Evolutionary conservation across 2,113 vertebrate species (phyloP).

Genomic region (Ammodytes dubius): DNA sequence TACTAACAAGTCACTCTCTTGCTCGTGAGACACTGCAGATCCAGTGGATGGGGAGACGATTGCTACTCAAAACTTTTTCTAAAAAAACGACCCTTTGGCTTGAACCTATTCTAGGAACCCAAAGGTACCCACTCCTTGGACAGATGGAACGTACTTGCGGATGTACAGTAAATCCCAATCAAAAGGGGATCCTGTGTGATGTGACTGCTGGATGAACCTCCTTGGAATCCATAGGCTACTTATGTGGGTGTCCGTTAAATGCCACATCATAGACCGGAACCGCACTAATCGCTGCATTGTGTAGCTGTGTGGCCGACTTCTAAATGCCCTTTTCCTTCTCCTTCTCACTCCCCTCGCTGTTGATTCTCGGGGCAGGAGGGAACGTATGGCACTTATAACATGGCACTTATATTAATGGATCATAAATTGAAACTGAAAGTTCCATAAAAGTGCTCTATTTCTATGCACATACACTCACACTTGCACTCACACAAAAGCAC

Average conservation of each 20-base stretch:
- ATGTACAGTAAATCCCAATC: background rate
- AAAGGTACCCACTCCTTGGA: background rate
- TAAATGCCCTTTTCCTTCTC: constrained; percentile 67
- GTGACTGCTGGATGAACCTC: constrained; percentile 62
- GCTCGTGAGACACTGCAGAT: constrained; percentile 1
- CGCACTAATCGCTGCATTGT: constrained; percentile 49
- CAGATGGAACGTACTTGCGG: background rate
- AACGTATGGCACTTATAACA: constrained; percentile 68
- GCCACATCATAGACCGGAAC: constrained; percentile 50
- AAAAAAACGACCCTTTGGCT: background rate
- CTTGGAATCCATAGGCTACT: background rate
- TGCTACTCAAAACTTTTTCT: background rate
- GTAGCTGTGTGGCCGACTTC: constrained; percentile 60
- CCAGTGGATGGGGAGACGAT: background rate
- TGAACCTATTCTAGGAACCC: background rate
- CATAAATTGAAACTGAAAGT: constrained; percentile 75
- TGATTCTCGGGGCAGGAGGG: constrained; percentile 49
- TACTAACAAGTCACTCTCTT: constrained; percentile 4
- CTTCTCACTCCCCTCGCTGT: constrained; percentile 40
- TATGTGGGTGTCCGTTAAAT: constrained; percentile 42
- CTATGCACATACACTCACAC: constrained; percentile 24
- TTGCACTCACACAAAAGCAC: too few species aligned
- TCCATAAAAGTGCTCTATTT: constrained; percentile 51
- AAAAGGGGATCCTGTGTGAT: constrained; percentile 5
- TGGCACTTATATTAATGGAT: constrained; percentile 61